Evolutionary conservation across 1,140 invertebrate genomes (phyloP), one percentile per base, ranked within the genome.

Genomic region (Cyclargus thomasi): DNA sequence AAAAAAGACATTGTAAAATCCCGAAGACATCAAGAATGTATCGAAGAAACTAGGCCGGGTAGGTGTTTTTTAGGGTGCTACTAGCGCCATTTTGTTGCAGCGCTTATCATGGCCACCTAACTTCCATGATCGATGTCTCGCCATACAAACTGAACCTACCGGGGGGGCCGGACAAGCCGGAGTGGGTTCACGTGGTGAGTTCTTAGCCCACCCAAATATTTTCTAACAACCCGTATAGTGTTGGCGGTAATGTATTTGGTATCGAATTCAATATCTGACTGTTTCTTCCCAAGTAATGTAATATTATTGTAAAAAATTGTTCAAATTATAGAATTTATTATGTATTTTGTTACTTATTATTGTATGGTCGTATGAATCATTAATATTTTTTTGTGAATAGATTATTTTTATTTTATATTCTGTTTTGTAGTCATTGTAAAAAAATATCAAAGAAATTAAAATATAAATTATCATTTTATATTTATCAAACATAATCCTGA

Each of bases 31-130:
- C 29, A 29, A 29, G 29, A 29, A 29, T 29, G 29, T 29, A 6
- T 29, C 29, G 29, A 23, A 64, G 39, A 20, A 11, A 22, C 14
- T 66, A 66, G 64, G 17, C 65, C 65, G 65, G 35, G 65, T 66
- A 36, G 68, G 69, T 57, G 59, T 67, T 71, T 85, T 76, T 80
- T 82, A 79, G 84, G 86, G 87, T 89, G 85, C 82, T 90, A 79
- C 82, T 90, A 89, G 86, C 84, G 74, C 85, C 81, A 86, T 78
- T 88, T 93, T 94, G 92, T 93, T 95, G 72, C 93, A 99, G 98
- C 92, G 98, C 98, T 62, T 99, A 99, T 93, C 99, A 99, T 91
- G 99, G 99, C 62, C 98, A 99, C 88, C 93, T 99, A 80, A 96
- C 95, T 53, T 96, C 97, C 59, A 94, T 97, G 81, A 98, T 99